Conservation (phyloP, 2,113 vertebrate species). For the Cryptotis parvus region DNA sequence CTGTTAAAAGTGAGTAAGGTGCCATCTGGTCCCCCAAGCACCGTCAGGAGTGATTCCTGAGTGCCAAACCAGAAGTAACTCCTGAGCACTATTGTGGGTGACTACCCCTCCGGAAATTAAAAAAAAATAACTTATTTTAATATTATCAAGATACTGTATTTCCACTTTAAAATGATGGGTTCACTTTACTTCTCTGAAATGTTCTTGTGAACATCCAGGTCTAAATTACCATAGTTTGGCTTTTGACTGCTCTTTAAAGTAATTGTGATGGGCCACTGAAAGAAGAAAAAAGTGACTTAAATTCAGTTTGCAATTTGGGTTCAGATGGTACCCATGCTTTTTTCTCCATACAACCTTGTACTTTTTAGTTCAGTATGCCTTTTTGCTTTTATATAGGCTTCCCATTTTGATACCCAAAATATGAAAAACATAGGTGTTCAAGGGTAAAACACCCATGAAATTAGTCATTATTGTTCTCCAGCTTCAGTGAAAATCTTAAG, state of each 20-base stretch:
- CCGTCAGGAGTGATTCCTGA: too few relatives aligned
- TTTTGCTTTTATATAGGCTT: background rate
- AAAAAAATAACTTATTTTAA: too few relatives aligned
- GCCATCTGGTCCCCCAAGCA: too few relatives aligned
- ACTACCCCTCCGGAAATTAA: too few relatives aligned
- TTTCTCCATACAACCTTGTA: background rate
- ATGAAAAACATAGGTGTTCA: background rate
- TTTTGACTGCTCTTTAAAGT: conserved; percentile 7
- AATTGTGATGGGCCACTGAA: background rate
- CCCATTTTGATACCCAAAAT: background rate
- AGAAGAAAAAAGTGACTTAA: background rate
- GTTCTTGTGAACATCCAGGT: background rate
- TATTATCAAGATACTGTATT: background rate
- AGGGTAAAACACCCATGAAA: background rate
- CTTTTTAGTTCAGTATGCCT: background rate
- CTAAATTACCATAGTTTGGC: conserved; percentile 4
- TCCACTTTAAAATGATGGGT: background rate
- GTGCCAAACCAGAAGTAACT: too few relatives aligned
- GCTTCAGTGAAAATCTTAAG: background rate
- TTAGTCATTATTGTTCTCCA: background rate
- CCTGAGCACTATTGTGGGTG: too few relatives aligned
- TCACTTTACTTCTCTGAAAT: conserved; percentile 39
- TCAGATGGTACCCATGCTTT: background rate
- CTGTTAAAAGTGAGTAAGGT: too few relatives aligned
- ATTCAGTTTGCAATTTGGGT: background rate